Evolutionary conservation across 2,113 vertebrate species (phyloP), one percentile per base, ranked within the genome.

Genomic region (Epinephelus cyanopodus): DNA sequence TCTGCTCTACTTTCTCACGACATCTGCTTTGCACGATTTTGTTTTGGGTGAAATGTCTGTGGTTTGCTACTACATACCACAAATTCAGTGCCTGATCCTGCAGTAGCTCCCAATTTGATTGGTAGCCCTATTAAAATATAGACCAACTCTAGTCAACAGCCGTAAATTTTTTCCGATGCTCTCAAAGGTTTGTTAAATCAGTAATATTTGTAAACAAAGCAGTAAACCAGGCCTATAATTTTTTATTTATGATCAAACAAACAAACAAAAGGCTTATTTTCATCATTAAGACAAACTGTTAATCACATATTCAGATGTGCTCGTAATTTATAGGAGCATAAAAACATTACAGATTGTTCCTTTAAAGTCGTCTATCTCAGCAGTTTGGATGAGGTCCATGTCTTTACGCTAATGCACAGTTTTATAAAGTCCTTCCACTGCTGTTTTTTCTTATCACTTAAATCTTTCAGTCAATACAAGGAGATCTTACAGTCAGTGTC

Each of bases 401-500:
- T 57, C 42, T 42, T 57, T 48, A 47, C 10, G 18, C 42, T 9
- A 58, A 56, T 64, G 27, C 77, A 19, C 29, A 53, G 25, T 74
- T 54, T 62, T 65, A 8, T 61, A 45, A 67, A 50, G 29, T 18
- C 15, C 39, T 52, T 52, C 25, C 37, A n/a, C 45, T 27, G 37
- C 56, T 79, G 64, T 0, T 42, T 62, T 77, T 58, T 69, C 27
- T 52, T 14, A 54, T 69, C 50, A 69, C 67, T 69, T 45, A 45
- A 45, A 45, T 12, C 42, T 45, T 45, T 18, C n/a, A 42, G 18
- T 60, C 77, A 77, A 21, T 67, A 67, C 74, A 6, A 42, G 33
- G 45, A 39, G 25, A 76, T 75, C 42, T 53, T 33, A 60, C 47
- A 53, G 64, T 72, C 69, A n/a, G 23, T 21, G 72, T 62, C 58